These are phyloP conservation scores for Perdita meconis DNA, from an alignment of 2,888 invertebrate genomes.

Conservation along the genomic window DNA sequence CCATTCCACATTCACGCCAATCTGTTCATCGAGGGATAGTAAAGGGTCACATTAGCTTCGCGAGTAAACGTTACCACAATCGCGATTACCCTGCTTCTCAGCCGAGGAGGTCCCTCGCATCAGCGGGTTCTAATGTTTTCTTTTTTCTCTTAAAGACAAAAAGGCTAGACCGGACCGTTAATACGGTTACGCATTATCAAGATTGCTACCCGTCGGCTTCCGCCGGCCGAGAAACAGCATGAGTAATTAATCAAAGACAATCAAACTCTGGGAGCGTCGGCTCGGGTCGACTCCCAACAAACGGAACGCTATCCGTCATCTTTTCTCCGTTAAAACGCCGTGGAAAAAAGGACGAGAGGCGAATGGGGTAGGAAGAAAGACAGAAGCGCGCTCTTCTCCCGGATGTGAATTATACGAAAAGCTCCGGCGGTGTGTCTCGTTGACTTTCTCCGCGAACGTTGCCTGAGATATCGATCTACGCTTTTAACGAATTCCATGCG, in stretches of 20 bases:
- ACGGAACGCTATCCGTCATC: conserved; percentile 75
- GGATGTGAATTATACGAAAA: conserved; percentile 62
- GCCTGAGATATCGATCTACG: conserved; percentile 30
- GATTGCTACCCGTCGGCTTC: conserved; percentile 79
- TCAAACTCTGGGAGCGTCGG: conserved; percentile 83
- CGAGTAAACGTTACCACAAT: background rate
- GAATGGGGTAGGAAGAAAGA: background rate
- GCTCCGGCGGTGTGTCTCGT: conserved; percentile 28
- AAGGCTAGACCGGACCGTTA: conserved; percentile 74
- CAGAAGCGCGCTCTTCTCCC: conserved; percentile 33
- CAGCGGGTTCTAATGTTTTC: conserved; percentile 34
- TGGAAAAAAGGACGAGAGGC: conserved; percentile 37
- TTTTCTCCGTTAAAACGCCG: conserved; percentile 58
- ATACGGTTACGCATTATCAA: conserved; percentile 82
- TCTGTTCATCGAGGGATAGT: no score
- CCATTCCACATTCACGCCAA: no score
- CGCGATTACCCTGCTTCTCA: background rate
- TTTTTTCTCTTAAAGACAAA: conserved; percentile 64
- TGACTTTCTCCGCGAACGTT: conserved; percentile 50
- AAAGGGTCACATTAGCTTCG: background rate
- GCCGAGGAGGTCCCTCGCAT: background rate
- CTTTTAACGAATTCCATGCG: conserved; percentile 27
- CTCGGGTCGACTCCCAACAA: conserved; percentile 80
- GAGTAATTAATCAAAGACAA: conserved; percentile 84
- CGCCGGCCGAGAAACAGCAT: conserved; percentile 76